Evolutionary conservation across 2,797 vertebrate genomes (phyloP).

Genomic region (Chrysocyon brachyurus): DNA sequence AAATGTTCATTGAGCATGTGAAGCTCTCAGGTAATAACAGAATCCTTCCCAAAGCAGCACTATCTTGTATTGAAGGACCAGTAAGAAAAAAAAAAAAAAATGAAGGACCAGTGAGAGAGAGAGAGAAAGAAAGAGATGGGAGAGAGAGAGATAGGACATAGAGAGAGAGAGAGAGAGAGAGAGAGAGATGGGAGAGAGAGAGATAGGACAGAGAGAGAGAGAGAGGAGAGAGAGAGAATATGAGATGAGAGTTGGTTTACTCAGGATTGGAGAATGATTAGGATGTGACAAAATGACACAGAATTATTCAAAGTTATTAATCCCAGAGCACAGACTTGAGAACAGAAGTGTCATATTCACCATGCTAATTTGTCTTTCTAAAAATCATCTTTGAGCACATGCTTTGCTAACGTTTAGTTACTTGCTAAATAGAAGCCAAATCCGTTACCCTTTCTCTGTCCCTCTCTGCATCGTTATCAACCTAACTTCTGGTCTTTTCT

Average conservation of each 20-base stretch:
- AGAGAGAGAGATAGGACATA: too few species aligned
- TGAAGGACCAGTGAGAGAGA: too few species aligned
- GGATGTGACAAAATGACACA: background rate
- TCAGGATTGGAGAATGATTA: background rate
- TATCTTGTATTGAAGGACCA: background rate
- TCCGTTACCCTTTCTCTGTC: background rate
- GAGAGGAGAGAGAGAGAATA: background rate
- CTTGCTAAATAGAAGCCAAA: background rate
- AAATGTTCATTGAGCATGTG: background rate
- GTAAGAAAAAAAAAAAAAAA: background rate
- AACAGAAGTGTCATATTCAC: background rate
- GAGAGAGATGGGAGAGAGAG: background rate
- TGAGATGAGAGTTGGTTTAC: background rate
- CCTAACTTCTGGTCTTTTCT: background rate
- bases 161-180: too few species aligned
- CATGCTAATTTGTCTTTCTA: background rate
- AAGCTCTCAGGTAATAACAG: background rate
- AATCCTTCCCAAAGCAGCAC: background rate
- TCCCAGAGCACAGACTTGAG: background rate
- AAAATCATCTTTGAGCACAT: background rate
- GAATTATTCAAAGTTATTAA: background rate
- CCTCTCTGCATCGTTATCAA: background rate
- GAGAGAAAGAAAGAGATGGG: background rate
- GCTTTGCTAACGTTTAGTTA: background rate
- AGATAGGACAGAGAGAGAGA: too few species aligned